Percentiles rank a stretch among this genome's conserved stretches.
phyloP scores from a whole-genome alignment of 2,888 invertebrate species.

The Pristionchus fissidentatus region DNA sequence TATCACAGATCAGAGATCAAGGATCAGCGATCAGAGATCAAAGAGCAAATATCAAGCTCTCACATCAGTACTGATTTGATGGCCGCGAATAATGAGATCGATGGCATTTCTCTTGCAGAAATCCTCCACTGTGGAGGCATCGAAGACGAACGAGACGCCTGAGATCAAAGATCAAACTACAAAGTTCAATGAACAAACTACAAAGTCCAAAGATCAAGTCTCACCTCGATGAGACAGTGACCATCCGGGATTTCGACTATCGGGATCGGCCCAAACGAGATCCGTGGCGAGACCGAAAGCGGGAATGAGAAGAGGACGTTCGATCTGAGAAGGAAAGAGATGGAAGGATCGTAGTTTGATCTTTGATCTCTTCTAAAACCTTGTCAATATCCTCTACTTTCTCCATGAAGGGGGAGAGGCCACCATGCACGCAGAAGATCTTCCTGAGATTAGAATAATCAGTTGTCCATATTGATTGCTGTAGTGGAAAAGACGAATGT shows the following conservation, averaged over 20 bases:
- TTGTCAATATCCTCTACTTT: slow-evolving; percentile 42
- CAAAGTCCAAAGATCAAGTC: too few relatives aligned
- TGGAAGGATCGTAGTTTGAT: not conserved
- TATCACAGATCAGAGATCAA: not conserved
- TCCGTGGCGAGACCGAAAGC: slow-evolving; percentile 44
- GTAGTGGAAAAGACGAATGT: not conserved
- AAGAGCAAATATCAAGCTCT: not conserved
- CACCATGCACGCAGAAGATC: slow-evolving; percentile 45
- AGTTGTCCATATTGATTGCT: too few relatives aligned
- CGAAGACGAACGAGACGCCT: slow-evolving; percentile 60
- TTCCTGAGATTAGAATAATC: not conserved
- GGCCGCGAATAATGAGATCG: slow-evolving; percentile 58
- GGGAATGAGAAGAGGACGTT: slow-evolving; percentile 39
- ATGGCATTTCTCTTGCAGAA: slow-evolving; percentile 58
- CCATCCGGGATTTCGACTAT: slow-evolving; percentile 38
- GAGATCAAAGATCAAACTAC: not conserved
- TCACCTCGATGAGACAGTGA: slow-evolving; percentile 42
- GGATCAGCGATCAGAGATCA: not conserved
- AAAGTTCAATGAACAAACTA: slow-evolving; percentile 17
- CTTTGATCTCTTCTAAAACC: slow-evolving; percentile 8
- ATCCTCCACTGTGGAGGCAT: slow-evolving; percentile 53
- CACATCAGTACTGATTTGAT: slow-evolving; percentile 58
- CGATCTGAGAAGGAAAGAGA: slow-evolving; percentile 13
- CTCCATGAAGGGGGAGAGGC: slow-evolving; percentile 44
- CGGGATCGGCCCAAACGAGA: slow-evolving; percentile 47